A percentile compares a stretch with the other conserved stretches of the same genome.
These are phyloP conservation scores for Amblyjoppa proteus DNA, from an alignment of 2,888 invertebrate genomes.

Conservation along the genomic window DNA sequence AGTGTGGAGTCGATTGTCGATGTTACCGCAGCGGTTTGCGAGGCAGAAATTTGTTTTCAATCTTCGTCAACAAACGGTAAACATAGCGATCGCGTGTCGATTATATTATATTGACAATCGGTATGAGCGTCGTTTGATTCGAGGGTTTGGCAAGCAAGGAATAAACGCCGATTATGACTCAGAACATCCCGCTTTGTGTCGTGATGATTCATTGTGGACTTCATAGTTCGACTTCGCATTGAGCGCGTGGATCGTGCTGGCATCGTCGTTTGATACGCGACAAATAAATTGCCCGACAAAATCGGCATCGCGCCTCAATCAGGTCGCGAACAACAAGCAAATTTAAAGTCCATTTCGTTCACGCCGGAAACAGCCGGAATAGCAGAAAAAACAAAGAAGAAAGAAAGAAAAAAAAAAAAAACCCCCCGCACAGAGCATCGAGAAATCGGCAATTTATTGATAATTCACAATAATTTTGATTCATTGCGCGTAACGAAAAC, in stretches of 20 bases:
- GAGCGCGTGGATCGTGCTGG: too few relatives aligned
- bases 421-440: background rate
- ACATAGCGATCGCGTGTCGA: background rate
- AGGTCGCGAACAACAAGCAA: too few relatives aligned
- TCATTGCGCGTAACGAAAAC: background rate
- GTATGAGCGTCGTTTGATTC: background rate
- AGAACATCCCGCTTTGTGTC: constrained; percentile 15
- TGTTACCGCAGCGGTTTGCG: background rate
- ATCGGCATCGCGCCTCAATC: too few relatives aligned
- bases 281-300: too few relatives aligned
- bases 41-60: background rate
- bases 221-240: background rate
- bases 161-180: constrained; percentile 36
- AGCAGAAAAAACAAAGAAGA: background rate
- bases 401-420: background rate
- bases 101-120: constrained; percentile 1
- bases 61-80: background rate
- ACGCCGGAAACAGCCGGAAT: too few relatives aligned
- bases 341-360: too few relatives aligned
- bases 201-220: constrained; percentile 37
- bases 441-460: background rate
- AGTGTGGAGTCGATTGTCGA: background rate
- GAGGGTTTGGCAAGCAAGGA: background rate
- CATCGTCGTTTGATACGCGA: too few relatives aligned
- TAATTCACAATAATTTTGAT: background rate